Percentiles rank a stretch among this genome's conserved stretches.
Evolutionary conservation across 2,797 vertebrate species (phyloP).

Genomic region (Apogon hyalosoma): DNA sequence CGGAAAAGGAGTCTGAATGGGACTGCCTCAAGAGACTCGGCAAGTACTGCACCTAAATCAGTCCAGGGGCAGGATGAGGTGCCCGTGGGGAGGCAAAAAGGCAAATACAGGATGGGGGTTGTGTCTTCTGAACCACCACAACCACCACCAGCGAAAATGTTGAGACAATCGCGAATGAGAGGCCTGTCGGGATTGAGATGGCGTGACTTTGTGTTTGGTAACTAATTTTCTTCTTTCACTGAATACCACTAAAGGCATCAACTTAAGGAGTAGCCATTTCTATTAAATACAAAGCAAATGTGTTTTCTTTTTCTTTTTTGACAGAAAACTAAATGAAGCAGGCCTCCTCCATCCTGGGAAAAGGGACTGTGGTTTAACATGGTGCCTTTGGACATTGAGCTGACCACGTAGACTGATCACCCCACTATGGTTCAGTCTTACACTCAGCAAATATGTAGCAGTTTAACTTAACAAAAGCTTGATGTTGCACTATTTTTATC

Average conservation of each 20-base stretch:
- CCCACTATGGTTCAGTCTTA: conserved; percentile 69
- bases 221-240: conserved; percentile 61
- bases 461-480: conserved; percentile 83
- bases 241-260: conserved; percentile 2
- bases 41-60: conserved; percentile 43
- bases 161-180: conserved; percentile 85
- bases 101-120: conserved; percentile 65
- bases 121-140: conserved; percentile 65
- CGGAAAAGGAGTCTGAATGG: conserved; percentile 54
- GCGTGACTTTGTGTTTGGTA: conserved; percentile 94
- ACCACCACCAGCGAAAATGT: conserved; percentile 78
- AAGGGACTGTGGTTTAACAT: conserved; percentile 72
- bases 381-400: conserved; percentile 82
- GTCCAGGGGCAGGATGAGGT: conserved; percentile 46
- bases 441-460: conserved; percentile 87
- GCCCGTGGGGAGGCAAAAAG: conserved; percentile 55
- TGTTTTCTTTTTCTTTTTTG: conserved; percentile 33
- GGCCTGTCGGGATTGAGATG: conserved; percentile 81
- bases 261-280: background rate
- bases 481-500: conserved; percentile 87
- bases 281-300: conserved; percentile 14
- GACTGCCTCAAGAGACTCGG: conserved; percentile 40
- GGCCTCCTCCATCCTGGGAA: conserved; percentile 60
- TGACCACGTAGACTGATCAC: conserved; percentile 71
- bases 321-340: conserved; percentile 73